phyloP scores from a whole-genome alignment of 1,140 invertebrate genomes.

The Cepaea nemoralis region DNA sequence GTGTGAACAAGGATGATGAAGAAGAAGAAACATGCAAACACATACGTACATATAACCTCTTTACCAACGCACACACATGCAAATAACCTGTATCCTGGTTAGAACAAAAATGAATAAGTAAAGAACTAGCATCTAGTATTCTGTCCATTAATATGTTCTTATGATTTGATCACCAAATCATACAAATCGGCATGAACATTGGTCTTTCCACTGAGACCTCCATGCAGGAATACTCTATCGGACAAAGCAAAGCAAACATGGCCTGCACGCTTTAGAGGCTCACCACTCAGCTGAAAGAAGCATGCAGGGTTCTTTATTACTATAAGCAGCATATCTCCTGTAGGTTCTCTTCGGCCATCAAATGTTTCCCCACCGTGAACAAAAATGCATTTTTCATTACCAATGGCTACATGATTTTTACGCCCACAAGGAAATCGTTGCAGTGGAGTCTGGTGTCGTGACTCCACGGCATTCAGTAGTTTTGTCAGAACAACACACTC shows the following conservation, averaged over 20 bases:
- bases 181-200: constrained; percentile 54
- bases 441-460: constrained; percentile 46
- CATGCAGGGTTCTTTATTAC: constrained; percentile 48
- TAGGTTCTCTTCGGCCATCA: constrained; percentile 65
- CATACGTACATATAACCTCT: no score
- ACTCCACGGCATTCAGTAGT: not conserved
- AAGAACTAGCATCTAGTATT: no score
- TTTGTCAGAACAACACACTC: not conserved
- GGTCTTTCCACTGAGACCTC: constrained; percentile 59
- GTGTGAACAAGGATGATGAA: no score
- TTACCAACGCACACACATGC: no score
- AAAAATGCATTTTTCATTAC: constrained; percentile 53
- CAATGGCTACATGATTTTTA: constrained; percentile 61
- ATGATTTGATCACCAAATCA: constrained; percentile 44
- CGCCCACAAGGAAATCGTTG: constrained; percentile 63
- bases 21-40: no score
- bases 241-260: constrained; percentile 60
- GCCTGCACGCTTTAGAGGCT: constrained; percentile 56
- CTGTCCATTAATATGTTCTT: not conserved
- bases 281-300: constrained; percentile 60
- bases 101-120: no score
- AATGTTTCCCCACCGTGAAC: constrained; percentile 70
- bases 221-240: constrained; percentile 64
- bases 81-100: no score
- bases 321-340: constrained; percentile 66